These are phyloP conservation scores for Sorex fumeus DNA, from an alignment of 2,113 vertebrate species.

Conservation along the genomic window DNA sequence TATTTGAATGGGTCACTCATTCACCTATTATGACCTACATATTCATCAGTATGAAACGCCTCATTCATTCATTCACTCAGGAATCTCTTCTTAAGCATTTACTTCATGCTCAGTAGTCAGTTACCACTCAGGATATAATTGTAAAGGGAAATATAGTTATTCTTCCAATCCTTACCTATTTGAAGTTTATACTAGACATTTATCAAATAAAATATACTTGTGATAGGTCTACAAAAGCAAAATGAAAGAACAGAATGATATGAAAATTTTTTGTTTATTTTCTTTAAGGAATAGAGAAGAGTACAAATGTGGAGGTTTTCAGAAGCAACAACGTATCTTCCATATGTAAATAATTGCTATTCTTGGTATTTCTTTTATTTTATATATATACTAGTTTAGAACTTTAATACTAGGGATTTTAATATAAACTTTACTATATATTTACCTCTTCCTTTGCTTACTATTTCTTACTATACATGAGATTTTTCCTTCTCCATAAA, in stretches of 20 bases:
- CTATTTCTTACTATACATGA: neutral
- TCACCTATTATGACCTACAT: neutral
- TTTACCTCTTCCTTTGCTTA: neutral
- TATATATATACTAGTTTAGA: neutral
- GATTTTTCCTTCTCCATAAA: neutral
- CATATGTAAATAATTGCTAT: neutral
- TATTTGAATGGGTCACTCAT: neutral
- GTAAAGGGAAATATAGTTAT: neutral
- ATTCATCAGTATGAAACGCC: neutral
- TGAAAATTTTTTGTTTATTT: neutral
- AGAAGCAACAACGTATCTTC: neutral
- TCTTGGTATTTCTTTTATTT: constrained; percentile 12
- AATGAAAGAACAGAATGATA: neutral
- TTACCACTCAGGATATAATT: constrained; percentile 5
- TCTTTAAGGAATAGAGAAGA: constrained; percentile 40
- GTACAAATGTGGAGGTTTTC: constrained; percentile 18
- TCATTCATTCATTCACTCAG: constrained; percentile 16
- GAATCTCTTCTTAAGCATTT: neutral
- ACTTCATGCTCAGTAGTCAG: neutral
- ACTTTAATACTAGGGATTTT: neutral
- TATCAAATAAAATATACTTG: constrained; percentile 37
- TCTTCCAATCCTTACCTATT: neutral
- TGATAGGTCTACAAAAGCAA: constrained; percentile 13
- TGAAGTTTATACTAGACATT: neutral
- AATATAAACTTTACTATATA: neutral